These are phyloP conservation scores for Micrasema minimum DNA, from an alignment of 1,140 invertebrate species.

Conservation along the genomic window DNA sequence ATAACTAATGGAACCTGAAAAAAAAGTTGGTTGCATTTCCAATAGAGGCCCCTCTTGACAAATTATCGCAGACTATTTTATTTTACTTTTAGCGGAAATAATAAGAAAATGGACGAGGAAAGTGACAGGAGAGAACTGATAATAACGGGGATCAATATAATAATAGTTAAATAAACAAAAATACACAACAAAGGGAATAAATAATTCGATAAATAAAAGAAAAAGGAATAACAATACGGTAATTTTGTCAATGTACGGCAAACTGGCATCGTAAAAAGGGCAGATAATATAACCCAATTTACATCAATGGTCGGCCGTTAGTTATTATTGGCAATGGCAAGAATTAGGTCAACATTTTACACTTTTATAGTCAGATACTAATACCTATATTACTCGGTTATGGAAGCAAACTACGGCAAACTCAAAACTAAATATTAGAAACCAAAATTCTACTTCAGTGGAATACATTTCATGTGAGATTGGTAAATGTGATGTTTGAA, in stretches of 20 bases:
- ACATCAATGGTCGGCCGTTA: constrained; percentile 35
- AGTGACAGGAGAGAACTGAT: constrained; percentile 14
- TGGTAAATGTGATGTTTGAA: too few species aligned
- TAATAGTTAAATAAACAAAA: constrained; percentile 13
- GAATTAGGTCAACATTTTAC: constrained; percentile 13
- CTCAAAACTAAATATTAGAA: too few species aligned
- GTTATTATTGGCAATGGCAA: constrained; percentile 42
- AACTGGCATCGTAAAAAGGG: constrained; percentile 40
- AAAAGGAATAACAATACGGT: not conserved
- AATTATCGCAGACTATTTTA: constrained; percentile 20
- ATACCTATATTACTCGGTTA: too few species aligned
- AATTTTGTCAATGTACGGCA: constrained; percentile 43
- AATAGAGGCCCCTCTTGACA: not conserved
- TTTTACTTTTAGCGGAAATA: constrained; percentile 12
- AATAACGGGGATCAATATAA: constrained; percentile 14
- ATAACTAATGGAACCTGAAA: constrained; percentile 15
- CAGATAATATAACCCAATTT: constrained; percentile 35
- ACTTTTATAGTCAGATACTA: constrained; percentile 4
- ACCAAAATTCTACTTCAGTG: too few species aligned
- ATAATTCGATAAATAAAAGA: constrained; percentile 12
- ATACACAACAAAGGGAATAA: constrained; percentile 4
- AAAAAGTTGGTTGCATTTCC: constrained; percentile 12
- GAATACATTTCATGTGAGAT: too few species aligned
- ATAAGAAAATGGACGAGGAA: constrained; percentile 9
- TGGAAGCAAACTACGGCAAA: too few species aligned